Evolutionary conservation across 2,888 invertebrate genomes (phyloP).

Genomic region (Chrysodeixis includens): DNA sequence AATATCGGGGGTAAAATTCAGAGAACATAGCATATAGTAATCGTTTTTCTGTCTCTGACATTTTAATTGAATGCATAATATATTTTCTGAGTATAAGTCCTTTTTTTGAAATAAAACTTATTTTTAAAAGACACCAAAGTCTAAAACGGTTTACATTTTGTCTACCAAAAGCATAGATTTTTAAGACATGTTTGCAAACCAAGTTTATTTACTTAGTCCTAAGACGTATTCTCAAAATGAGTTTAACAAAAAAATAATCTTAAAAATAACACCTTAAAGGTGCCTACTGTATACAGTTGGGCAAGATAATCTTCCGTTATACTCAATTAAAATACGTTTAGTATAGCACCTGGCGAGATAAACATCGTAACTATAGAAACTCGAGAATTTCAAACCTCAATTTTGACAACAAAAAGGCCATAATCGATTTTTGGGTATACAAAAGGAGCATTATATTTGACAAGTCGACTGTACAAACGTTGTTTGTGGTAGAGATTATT

Average conservation of each 20-base stretch:
- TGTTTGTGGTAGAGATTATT: slow-evolving; percentile 89
- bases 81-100: too few species aligned
- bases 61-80: background rate
- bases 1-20: too few species aligned
- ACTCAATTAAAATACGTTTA: slow-evolving; percentile 87
- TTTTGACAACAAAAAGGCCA: slow-evolving; percentile 89
- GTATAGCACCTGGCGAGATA: slow-evolving; percentile 85
- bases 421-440: slow-evolving; percentile 87
- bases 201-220: slow-evolving; percentile 40
- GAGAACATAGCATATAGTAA: background rate
- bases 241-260: slow-evolving; percentile 21
- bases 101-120: background rate
- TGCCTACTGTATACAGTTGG: slow-evolving; percentile 26
- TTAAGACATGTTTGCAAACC: slow-evolving; percentile 14
- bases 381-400: slow-evolving; percentile 87
- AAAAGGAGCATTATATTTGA: slow-evolving; percentile 87
- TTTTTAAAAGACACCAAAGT: too few species aligned
- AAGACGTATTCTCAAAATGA: slow-evolving; percentile 12
- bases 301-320: slow-evolving; percentile 63
- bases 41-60: background rate
- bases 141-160: background rate
- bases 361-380: slow-evolving; percentile 87
- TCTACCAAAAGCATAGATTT: background rate
- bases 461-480: slow-evolving; percentile 86
- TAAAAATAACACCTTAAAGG: slow-evolving; percentile 51